These are phyloP conservation scores for Mus spretus DNA, from an alignment of 2,797 vertebrate genomes.

Conservation along the genomic window DNA sequence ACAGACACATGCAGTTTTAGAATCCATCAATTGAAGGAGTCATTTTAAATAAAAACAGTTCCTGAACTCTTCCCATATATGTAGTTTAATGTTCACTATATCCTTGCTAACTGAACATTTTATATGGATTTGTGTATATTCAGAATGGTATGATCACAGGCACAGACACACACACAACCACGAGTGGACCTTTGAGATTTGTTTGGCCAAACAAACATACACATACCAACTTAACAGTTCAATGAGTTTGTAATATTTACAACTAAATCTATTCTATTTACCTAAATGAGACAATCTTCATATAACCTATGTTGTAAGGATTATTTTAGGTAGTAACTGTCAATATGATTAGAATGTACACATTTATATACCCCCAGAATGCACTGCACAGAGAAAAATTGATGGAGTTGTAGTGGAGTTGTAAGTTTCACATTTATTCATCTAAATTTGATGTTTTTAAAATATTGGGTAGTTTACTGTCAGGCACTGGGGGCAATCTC, in stretches of 20 bases:
- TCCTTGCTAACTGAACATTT: background rate
- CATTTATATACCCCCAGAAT: conserved; percentile 70
- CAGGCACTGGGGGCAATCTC: background rate
- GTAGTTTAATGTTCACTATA: background rate
- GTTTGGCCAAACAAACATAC: background rate
- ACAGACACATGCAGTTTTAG: background rate
- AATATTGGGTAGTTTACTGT: conserved; percentile 52
- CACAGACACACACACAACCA: background rate
- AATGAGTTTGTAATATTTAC: conserved; percentile 1
- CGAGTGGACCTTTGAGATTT: background rate
- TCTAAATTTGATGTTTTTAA: conserved; percentile 73
- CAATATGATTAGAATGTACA: conserved; percentile 69
- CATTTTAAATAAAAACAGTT: background rate
- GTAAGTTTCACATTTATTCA: conserved; percentile 51
- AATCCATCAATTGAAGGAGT: background rate
- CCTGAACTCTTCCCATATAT: background rate
- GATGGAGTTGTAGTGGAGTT: conserved; percentile 50
- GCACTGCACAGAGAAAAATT: conserved; percentile 36
- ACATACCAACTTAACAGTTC: background rate
- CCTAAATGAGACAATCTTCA: conserved; percentile 70
- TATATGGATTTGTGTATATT: accelerated
- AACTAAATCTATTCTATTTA: conserved; percentile 63
- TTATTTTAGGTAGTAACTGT: conserved; percentile 67
- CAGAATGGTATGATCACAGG: background rate
- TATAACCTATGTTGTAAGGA: conserved; percentile 60